Base-by-base conservation (phyloP, 2,888 invertebrate species). In the Lasioglossum malachurum region DNA sequence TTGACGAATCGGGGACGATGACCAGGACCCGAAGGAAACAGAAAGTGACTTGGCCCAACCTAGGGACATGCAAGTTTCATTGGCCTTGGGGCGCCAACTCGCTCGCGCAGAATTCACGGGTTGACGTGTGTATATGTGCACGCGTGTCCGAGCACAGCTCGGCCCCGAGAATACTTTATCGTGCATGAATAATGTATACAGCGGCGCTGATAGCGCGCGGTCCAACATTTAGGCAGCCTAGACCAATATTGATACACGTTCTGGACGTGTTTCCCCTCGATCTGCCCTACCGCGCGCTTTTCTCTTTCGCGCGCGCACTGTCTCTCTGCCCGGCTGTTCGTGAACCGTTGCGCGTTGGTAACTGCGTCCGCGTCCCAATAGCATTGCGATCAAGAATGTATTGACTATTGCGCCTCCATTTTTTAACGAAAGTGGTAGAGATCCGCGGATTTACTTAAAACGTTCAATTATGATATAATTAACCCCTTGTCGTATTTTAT, bases 151-250 rank as follows among this genome's bases (percentile, higher is more conserved):
- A 72, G 82, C 69, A 38, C 69, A 78, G 64, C 80, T 46, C 79
- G 79, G 80, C 75, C 89, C 79, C 78, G 83, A 75, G 91, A 91
- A 91, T 92, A 92, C 87, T 91, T 91, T 91, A 92, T 91, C 91
- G 87, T 80, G 86, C 90, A 91, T 91, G 91, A 92, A 91, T 91
- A 91, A 91, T 91, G 92, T 91, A 91, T 91, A 85, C 87, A 77
- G 83, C 83, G 67, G 80, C 78, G 87, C 85, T 89, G 90, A 90
- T 90, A 90, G 87, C 90, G 82, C 82, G 80, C 67, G 75, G 87
- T 80, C 87, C 88, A 92, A 92, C 90, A 90, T 91, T 91, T 92
- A 92, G 91, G 90, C 90, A 89, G 85, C 87, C 82, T 87, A 86
- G 85, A 67, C 91, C 89, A 91, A 90, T 91, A 91, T 90, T 91